Base-by-base conservation (phyloP, 2,888 invertebrate species). In the Desoria tigrina region DNA sequence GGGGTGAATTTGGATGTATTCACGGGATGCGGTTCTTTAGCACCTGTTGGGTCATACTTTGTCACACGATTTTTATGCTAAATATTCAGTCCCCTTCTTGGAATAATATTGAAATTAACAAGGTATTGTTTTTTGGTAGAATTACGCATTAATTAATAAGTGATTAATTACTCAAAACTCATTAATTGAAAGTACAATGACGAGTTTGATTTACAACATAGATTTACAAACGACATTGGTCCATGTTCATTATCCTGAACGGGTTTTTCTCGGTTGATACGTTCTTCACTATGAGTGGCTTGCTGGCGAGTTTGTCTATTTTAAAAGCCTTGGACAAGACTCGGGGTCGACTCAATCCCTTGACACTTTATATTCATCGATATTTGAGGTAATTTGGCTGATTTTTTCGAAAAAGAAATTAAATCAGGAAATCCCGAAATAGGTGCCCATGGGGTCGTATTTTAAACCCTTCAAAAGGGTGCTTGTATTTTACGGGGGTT, bases 1-100 rank as follows among this genome's bases (percentile, higher is more conserved):
- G 23, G 9, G 63, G 42, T 1, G 37, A 50, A 16, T 58, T 63
- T 7, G 61, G 63, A 1, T 68, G 69, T 53, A 28, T 73, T 9
- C 73, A 71, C 26, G 71, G 72, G 21, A 65, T 73, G 11, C 59
- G 74, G 16, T 71, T 74, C 53, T 27, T 74, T 0, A 66, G 71
- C 42, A 73, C 68, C 32, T 54, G 61, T 7, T 74, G 74, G 74
- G 74, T 74, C 23, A 62, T 72, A 2, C 11, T 72, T 24, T 65
- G 70, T 7, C 74, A 74, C 55, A 51, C 67, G 14, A 16, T 28
- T 27, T 11, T 23, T 1, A 27, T 63, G 1, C 4, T 23, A n/a
- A n/a, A n/a, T n/a, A n/a, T n/a, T 1, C 63, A 62, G n/a, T 26
- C 42, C 16, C 24, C 24, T 14, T 21, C 50, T 1, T 63, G 63